Evolutionary conservation across 1,140 invertebrate species (phyloP), one percentile per base, ranked within the genome.

Genomic region (Sarcophaga peregrina): DNA sequence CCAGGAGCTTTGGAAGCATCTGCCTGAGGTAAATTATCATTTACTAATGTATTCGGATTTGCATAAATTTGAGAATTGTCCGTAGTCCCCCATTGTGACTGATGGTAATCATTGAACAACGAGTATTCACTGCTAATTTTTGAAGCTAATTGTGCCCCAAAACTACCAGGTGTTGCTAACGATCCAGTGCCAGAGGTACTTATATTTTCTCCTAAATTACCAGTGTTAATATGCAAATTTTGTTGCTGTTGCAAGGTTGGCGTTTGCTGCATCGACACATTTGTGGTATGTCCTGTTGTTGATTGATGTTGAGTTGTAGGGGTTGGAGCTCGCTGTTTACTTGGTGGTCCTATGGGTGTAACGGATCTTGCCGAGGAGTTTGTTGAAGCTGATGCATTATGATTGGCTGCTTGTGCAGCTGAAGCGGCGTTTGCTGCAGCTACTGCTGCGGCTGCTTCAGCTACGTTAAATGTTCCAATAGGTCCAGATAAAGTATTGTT

Each of bases 1-100:
- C 96, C 96, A 1, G 95, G 95, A 37, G 96, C 95, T 90, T 96
- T 96, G 0, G 95, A 93, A 9, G 94, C 94, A 90, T 96, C 95
- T 5, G 94, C 94, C 87, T 94, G 88, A 75, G 92, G 93, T 48
- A 92, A 91, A 74, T 92, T 92, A 86, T 92, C 91, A 85, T 91
- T 92, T 78, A 94, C 92, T 85, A 93, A 92, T n/a, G 52, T 48
- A 86, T 37, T 89, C 84, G 84, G 86, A 83, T 72, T 87, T 87
- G 15, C 91, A 86, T 83, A 89, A 88, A 83, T 91, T 90, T 80
- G 83, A n/a, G 62, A 68, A 58, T 80, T 80, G 46, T 84, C 83
- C 89, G 47, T 7, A 20, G 47, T 78, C 88, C 95, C 86, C 93
- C 92, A 86, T 90, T 91, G 87, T 93, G 93, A 86, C 92, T 93